phyloP scores from a whole-genome alignment of 2,797 vertebrate genomes.

The Hafferia zeledoni region DNA sequence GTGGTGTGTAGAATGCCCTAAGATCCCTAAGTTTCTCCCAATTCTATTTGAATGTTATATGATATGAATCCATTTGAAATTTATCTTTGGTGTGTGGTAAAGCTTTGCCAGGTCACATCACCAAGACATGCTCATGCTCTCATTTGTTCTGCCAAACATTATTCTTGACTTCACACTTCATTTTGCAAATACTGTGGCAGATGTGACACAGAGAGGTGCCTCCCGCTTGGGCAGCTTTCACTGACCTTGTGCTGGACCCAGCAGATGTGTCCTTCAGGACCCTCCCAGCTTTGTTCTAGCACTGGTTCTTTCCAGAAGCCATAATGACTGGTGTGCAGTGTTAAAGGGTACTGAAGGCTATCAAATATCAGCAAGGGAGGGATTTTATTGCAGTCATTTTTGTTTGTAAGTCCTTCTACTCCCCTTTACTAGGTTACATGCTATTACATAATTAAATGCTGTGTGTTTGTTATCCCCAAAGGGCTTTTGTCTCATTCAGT shows the following conservation, averaged over 20 bases:
- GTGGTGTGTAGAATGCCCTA: background rate
- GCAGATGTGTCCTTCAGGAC: background rate
- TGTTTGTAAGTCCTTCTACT: background rate
- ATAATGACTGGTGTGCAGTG: background rate
- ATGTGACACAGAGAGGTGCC: background rate
- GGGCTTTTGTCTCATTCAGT: conserved; percentile 3
- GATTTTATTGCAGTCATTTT: background rate
- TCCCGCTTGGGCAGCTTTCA: background rate
- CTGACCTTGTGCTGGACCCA: background rate
- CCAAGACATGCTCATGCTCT: rapidly evolving
- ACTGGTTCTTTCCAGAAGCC: background rate
- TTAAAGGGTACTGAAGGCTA: background rate
- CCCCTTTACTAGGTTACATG: background rate
- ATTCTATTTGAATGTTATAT: background rate
- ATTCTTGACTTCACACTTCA: background rate
- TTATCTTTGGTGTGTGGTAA: background rate
- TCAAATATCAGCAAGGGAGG: background rate
- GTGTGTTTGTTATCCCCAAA: background rate
- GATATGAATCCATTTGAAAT: background rate
- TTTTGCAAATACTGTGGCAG: background rate
- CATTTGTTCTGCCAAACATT: background rate
- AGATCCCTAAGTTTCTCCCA: background rate
- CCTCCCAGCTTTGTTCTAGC: background rate
- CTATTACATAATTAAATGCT: conserved; percentile 10
- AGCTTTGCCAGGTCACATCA: background rate